These are phyloP conservation scores for Xerus inauris DNA, from an alignment of 2,113 vertebrate genomes.

Conservation along the genomic window DNA sequence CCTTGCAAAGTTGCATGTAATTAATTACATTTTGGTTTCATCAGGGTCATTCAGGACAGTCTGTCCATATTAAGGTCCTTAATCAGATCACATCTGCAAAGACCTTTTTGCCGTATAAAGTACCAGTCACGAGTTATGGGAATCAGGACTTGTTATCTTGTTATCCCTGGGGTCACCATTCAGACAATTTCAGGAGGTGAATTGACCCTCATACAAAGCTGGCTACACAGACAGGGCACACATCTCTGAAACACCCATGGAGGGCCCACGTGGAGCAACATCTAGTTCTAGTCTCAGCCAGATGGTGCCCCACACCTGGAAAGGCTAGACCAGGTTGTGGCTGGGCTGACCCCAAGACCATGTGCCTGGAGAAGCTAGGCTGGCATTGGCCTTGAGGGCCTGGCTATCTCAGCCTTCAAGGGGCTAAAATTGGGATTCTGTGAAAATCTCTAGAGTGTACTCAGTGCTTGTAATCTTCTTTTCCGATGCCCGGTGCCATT, in stretches of 20 bases:
- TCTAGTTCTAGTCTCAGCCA: background rate
- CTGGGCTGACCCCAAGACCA: background rate
- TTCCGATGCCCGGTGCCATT: background rate
- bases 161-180: background rate
- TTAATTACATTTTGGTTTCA: background rate
- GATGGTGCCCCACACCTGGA: background rate
- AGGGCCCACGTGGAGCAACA: too few species aligned
- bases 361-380: background rate
- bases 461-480: background rate
- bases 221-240: rapidly evolving
- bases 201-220: rapidly evolving
- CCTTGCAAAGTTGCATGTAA: background rate
- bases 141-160: background rate
- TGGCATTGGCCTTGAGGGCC: background rate
- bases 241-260: rapidly evolving
- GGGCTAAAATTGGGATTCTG: background rate
- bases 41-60: background rate
- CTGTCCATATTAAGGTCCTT: background rate
- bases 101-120: background rate
- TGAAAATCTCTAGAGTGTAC: background rate
- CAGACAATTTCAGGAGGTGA: background rate
- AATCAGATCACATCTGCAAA: background rate
- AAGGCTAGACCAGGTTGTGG: background rate
- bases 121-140: background rate
- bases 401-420: background rate